Percentiles rank a stretch among this genome's conserved stretches.
Conservation (phyloP, 2,113 vertebrate genomes). For the Platichthys stellatus region DNA sequence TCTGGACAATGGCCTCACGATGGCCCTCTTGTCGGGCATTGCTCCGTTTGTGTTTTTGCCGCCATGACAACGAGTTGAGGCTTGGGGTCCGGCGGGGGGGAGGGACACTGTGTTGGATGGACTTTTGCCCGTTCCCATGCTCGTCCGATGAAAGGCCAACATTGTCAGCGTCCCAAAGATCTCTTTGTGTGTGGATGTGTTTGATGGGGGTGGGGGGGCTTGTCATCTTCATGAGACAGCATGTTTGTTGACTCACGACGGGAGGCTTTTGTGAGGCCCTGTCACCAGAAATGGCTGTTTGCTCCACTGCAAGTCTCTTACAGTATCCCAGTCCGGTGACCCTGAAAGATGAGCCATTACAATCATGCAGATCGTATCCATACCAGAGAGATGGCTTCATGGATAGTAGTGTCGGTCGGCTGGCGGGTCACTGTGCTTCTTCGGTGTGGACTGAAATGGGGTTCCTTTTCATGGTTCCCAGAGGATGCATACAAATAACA, state of each 20-base stretch:
- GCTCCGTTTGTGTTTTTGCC: slow-evolving; percentile 69
- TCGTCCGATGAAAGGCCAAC: slow-evolving; percentile 75
- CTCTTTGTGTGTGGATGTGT: slow-evolving; percentile 72
- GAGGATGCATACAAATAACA: not conserved
- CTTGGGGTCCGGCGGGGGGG: slow-evolving; percentile 43
- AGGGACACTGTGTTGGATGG: slow-evolving; percentile 26
- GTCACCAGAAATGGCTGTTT: slow-evolving; percentile 58
- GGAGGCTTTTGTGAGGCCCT: slow-evolving; percentile 60
- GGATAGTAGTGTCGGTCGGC: not conserved
- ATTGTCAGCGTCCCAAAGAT: slow-evolving; percentile 79
- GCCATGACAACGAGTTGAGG: slow-evolving; percentile 71
- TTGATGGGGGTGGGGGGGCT: slow-evolving; percentile 66
- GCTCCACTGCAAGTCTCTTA: slow-evolving; percentile 62
- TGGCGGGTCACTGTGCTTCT: not conserved
- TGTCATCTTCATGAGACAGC: slow-evolving; percentile 74
- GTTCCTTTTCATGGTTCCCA: too few species aligned
- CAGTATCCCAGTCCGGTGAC: slow-evolving; percentile 26
- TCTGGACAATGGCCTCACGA: slow-evolving; percentile 46
- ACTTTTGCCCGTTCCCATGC: slow-evolving; percentile 45
- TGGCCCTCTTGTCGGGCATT: slow-evolving; percentile 52
- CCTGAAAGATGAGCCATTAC: slow-evolving; percentile 14
- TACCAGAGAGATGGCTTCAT: not conserved
- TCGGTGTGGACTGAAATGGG: not conserved
- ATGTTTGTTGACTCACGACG: slow-evolving; percentile 73
- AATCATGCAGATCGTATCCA: slow-evolving; percentile 24